Base-by-base conservation (phyloP, 2,888 invertebrate genomes). In the Pteria penguin region DNA sequence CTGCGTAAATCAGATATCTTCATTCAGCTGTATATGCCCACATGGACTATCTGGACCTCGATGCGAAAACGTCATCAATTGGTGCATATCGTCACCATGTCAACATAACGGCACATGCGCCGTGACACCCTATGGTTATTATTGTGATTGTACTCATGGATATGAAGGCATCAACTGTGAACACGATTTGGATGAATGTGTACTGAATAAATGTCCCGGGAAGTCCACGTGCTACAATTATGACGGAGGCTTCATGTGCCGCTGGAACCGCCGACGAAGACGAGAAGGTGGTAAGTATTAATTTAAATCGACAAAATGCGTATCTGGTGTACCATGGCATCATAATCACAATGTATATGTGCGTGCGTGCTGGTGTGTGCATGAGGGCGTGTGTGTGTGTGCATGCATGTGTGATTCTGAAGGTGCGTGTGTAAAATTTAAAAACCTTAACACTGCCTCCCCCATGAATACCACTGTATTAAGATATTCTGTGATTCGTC, bases 101-200 rank as follows among this genome's bases (percentile, higher is more conserved):
- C 61, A 61, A 61, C 31, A 61, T 31, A 61, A 61, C 61, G 61
- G 61, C 3, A 61, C 61, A 3, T 61, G 61, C 24, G 61, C 33
- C 3, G 33, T 32, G 31, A 32, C 61, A 2, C 61, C 61, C 4
- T 61, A 61, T 24, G 61, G 61, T 3, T 61, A 61, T 11, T 61
- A 22, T 31, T 61, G 61, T 24, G 33, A 31, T 32, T 61, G 61
- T 33, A 33, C 61, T 32, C 32, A 31, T 2, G 61, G 61, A 2
- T 61, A 14, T 61, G 31, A 32, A n/a, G 61, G 61, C n/a, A 31
- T 32, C 26, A 61, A 61, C 31, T 61, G 61, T 24, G 24, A 61
- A 11, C 31, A n/a, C 18, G 61, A 61, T 31, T 29, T 61, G 14
- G 61, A 61, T 31, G 61, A 61, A 61, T 61, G 61, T 26, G 33